Evolutionary conservation across 2,888 invertebrate species (phyloP), one percentile per base, ranked within the genome.

Genomic region (Coremacera marginata): DNA sequence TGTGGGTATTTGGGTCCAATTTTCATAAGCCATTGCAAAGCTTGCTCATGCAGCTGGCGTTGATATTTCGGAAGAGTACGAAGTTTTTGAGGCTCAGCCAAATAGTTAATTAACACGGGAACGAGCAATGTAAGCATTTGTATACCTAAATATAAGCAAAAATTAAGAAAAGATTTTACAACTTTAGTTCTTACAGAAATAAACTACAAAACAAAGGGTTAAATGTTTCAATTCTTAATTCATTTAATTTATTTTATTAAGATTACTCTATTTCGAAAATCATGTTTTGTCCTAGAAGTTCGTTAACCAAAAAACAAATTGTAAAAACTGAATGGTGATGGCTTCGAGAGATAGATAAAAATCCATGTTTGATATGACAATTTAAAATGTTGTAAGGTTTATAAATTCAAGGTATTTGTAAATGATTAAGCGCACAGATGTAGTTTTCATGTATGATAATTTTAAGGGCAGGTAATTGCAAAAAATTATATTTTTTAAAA

Each of bases 1-100:
- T 96, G 94, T 25, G 97, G 97, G 90, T 98, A 96, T 86, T 95
- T 95, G 0, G 97, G 97, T 0, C 98, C 98, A 83, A 98, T 94
- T 86, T 94, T 94, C 89, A 96, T 96, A 22, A 99, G 92, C 93
- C 95, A 95, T 82, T 95, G 94, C 82, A 99, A 92, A 80, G 96
- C 95, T 84, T 95, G 94, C 81, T 98, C 97, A 89, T 98, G 98
- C 60, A 98, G 90, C 70, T 92, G 91, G 55, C 93, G 91, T 57
- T 92, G 92, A 87, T 93, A 93, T 82, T 94, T 92, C 77, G 92
- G 91, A 49, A 92, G 90, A 60, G 91, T 90, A 82, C 91, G 91
- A 55, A 94, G 86, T 82, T 93, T 92, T 65, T 91, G 90, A 14
- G 93, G 92, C 80, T 95, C 94, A 77, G 95, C 91, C 77, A 98